Evolutionary conservation across 2,888 invertebrate genomes (phyloP).

Genomic region (Tiphia femorata): DNA sequence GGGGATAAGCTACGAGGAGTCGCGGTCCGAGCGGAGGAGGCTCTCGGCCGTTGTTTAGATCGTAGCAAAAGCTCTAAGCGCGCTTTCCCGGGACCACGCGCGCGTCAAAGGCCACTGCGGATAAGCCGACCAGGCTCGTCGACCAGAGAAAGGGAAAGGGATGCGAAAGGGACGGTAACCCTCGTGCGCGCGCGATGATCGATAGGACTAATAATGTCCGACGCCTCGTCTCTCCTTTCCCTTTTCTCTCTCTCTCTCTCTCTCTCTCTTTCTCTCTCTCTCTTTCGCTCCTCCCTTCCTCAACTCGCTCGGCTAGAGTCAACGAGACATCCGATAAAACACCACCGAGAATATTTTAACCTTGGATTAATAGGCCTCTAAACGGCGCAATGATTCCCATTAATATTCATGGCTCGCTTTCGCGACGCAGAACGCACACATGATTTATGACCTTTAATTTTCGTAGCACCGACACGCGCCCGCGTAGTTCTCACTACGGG

Average conservation of each 20-base stretch:
- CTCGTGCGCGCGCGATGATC: slow-evolving; percentile 53
- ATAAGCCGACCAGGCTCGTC: too few relatives aligned
- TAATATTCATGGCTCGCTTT: slow-evolving; percentile 65
- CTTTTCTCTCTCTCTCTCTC: not conserved
- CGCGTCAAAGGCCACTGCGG: too few relatives aligned
- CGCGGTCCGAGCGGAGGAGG: too few relatives aligned
- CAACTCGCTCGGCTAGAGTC: slow-evolving; percentile 4
- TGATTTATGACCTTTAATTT: slow-evolving; percentile 59
- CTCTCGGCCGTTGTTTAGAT: too few relatives aligned
- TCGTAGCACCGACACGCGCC: slow-evolving; percentile 39
- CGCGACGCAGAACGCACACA: slow-evolving; percentile 49
- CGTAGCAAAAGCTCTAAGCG: too few relatives aligned
- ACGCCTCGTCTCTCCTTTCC: too few relatives aligned
- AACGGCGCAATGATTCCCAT: slow-evolving; percentile 66
- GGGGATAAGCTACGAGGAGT: too few relatives aligned
- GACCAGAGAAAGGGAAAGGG: slow-evolving; percentile 4
- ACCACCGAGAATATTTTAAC: slow-evolving; percentile 61
- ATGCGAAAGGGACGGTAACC: slow-evolving; percentile 3
- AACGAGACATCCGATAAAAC: slow-evolving; percentile 55
- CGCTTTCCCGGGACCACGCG: too few relatives aligned
- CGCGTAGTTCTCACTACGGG: too few relatives aligned
- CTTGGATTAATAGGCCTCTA: slow-evolving; percentile 66
- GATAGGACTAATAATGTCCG: slow-evolving; percentile 67
- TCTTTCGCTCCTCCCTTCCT: not conserved
- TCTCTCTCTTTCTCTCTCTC: slow-evolving; percentile 10